phyloP scores from a whole-genome alignment of 2,113 vertebrate species.

The Columba livia region DNA sequence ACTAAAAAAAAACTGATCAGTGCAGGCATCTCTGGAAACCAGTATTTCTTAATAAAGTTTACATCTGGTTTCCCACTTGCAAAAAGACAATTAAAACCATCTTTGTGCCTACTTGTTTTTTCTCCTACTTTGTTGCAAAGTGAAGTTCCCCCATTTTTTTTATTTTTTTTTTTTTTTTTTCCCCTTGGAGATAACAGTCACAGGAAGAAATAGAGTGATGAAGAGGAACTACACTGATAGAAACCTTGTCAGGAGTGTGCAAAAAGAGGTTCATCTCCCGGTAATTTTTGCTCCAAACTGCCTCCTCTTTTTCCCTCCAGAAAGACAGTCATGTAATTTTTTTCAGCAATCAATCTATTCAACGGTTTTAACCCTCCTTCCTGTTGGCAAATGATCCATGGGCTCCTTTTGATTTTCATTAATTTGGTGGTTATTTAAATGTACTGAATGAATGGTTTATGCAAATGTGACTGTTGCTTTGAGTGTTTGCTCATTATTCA shows the following conservation, averaged over 20 bases:
- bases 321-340: background rate
- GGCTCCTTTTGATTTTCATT: conserved; percentile 39
- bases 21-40: background rate
- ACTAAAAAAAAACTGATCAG: background rate
- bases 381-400: conserved; percentile 38
- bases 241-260: background rate
- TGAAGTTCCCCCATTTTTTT: background rate
- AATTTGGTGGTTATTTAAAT: conserved; percentile 47
- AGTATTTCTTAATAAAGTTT: background rate
- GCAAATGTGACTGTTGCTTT: conserved; percentile 47
- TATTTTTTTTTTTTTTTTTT: too few species aligned
- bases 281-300: background rate
- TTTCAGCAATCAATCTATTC: background rate
- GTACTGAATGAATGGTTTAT: conserved; percentile 42
- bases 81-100: background rate
- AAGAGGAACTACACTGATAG: background rate
- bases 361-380: background rate
- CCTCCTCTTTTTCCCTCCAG: background rate
- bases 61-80: background rate
- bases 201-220: background rate
- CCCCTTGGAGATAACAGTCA: background rate
- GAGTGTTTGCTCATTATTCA: conserved; percentile 44
- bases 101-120: background rate
- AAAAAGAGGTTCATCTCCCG: background rate
- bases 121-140: background rate